Evolutionary conservation across 2,113 vertebrate genomes (phyloP).

Genomic region (Zosterops hypoxanthus): DNA sequence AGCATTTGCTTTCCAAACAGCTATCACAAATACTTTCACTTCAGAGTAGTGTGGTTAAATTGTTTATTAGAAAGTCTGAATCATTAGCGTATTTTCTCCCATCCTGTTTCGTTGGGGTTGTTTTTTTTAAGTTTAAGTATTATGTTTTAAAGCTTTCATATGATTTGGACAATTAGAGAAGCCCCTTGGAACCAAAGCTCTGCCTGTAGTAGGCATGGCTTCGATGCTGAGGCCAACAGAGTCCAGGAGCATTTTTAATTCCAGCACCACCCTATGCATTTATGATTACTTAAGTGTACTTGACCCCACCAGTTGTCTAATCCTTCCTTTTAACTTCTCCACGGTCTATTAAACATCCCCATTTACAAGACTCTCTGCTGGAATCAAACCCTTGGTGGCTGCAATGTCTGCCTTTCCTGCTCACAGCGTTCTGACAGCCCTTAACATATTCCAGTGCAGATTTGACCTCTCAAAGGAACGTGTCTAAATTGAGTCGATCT

Average conservation of each 20-base stretch:
- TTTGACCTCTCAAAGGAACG: background rate
- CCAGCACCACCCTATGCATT: slow-evolving; percentile 7
- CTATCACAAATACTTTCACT: background rate
- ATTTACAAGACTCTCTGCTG: slow-evolving; percentile 45
- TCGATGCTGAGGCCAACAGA: rapidly evolving
- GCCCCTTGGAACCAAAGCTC: background rate
- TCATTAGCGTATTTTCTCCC: background rate
- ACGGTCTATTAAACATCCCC: slow-evolving; percentile 67
- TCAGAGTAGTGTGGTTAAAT: background rate
- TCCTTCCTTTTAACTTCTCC: slow-evolving; percentile 66
- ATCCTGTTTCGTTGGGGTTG: no score
- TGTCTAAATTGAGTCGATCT: slow-evolving; percentile 4
- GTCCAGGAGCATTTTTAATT: slow-evolving; percentile 52
- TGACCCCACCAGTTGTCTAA: slow-evolving; percentile 51
- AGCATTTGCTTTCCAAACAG: background rate
- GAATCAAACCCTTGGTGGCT: slow-evolving; percentile 23
- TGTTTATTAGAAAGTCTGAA: background rate
- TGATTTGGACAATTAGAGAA: background rate
- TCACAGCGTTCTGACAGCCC: slow-evolving; percentile 35
- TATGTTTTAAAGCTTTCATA: background rate
- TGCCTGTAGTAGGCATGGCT: background rate
- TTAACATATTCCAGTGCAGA: background rate
- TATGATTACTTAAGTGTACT: slow-evolving; percentile 46
- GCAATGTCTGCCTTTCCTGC: background rate
- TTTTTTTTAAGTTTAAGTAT: background rate